Percentiles rank a stretch among this genome's conserved stretches.
Evolutionary conservation across 53 echinoderm and acorn worm genomes (phyloP).

Genomic region (Luidia sarsii): DNA sequence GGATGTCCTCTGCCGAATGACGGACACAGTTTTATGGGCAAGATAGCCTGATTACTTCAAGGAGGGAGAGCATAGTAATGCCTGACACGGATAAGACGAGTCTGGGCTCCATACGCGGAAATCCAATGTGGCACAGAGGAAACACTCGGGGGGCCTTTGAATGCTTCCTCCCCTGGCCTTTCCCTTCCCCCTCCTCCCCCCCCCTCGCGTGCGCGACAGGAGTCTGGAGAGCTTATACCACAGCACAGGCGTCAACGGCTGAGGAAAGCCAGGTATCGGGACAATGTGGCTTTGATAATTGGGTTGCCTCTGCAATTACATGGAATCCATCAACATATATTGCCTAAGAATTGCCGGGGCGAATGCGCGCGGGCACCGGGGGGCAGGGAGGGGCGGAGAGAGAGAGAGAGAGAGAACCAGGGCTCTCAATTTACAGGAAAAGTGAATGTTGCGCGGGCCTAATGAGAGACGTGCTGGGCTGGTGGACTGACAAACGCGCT

Average conservation of each 20-base stretch:
- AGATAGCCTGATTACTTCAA: no score
- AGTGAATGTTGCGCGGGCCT: not conserved
- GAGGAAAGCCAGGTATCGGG: conserved; percentile 20
- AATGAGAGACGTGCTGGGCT: not conserved
- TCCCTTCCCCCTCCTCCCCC: conserved; percentile 13
- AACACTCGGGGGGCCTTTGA: no score
- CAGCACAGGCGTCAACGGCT: not conserved
- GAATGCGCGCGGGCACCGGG: no score
- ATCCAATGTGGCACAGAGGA: conserved; percentile 39
- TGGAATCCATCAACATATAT: conserved; percentile 37
- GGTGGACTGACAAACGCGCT: no score
- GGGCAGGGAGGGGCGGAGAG: no score
- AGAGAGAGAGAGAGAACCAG: no score
- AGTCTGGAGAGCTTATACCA: not conserved
- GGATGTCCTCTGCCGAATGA: no score
- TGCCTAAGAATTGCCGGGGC: not conserved
- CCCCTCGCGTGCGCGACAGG: conserved; percentile 23
- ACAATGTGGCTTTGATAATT: conserved; percentile 3
- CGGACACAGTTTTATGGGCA: no score
- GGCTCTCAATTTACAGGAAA: conserved; percentile 5
- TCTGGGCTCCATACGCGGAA: not conserved
- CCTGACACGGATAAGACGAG: not conserved
- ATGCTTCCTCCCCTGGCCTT: conserved; percentile 4
- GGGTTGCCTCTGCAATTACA: conserved; percentile 28
- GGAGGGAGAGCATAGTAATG: not conserved